These are phyloP conservation scores for Schizothorax lantsangensis DNA, from an alignment of 2,797 vertebrate species.

Conservation along the genomic window DNA sequence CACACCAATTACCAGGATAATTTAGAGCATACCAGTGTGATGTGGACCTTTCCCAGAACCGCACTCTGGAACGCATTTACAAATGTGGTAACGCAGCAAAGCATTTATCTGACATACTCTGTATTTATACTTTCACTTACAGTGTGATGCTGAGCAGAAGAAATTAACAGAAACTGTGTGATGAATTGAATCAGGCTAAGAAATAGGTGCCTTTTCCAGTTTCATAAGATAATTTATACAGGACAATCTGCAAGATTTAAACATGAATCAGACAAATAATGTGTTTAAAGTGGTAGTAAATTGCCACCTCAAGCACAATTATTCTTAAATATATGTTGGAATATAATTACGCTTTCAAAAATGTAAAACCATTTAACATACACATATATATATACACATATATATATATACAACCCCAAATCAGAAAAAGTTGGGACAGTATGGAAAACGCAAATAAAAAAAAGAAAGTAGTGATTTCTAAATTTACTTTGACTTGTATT, in stretches of 20 bases:
- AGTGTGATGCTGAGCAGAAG: conserved; percentile 19
- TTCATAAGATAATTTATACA: not conserved
- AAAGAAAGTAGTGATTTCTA: too few relatives aligned
- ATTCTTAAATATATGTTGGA: not conserved
- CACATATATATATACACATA: too few relatives aligned
- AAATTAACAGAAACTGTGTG: not conserved
- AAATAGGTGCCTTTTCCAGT: not conserved
- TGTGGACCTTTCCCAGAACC: conserved; percentile 44
- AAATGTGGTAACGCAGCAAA: conserved; percentile 15
- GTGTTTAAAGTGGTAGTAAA: not conserved
- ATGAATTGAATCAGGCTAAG: not conserved
- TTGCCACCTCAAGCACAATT: not conserved
- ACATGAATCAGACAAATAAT: conserved; percentile 2
- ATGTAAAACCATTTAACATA: not conserved
- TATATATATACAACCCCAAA: too few relatives aligned
- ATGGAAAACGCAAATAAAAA: too few relatives aligned
- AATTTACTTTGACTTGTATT: too few relatives aligned
- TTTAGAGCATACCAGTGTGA: conserved; percentile 47
- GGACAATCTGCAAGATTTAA: not conserved
- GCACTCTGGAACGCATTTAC: conserved; percentile 39
- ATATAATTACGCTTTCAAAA: not conserved
- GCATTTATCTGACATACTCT: conserved; percentile 38
- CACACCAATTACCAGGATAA: conserved; percentile 50
- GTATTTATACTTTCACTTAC: conserved; percentile 41
- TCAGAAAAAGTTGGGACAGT: too few relatives aligned